A percentile compares a stretch with the other conserved stretches of the same genome.
phyloP scores from a whole-genome alignment of 2,888 invertebrate species.

The Eristalis arbustorum region DNA sequence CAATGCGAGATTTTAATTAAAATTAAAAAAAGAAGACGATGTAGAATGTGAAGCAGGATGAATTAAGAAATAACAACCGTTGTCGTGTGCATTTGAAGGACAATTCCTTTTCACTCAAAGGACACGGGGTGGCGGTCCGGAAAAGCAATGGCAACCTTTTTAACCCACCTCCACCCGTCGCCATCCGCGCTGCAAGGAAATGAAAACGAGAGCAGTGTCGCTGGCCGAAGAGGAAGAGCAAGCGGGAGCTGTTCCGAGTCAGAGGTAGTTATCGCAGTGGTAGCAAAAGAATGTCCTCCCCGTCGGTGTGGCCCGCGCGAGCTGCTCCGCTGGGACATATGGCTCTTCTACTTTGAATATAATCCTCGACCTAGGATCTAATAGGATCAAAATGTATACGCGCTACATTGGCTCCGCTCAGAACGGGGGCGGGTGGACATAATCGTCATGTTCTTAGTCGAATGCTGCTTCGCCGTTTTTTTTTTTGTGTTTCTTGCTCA shows the following conservation, averaged over 20 bases:
- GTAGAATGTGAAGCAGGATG: slow-evolving; percentile 13
- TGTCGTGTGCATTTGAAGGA: slow-evolving; percentile 56
- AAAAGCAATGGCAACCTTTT: slow-evolving; percentile 45
- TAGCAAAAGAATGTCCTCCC: slow-evolving; percentile 39
- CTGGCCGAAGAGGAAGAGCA: background rate
- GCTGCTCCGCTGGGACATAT: slow-evolving; percentile 37
- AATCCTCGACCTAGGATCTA: slow-evolving; percentile 64
- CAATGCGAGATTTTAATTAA: slow-evolving; percentile 63
- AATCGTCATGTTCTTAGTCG: slow-evolving; percentile 62
- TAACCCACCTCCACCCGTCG: background rate
- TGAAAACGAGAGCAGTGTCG: slow-evolving; percentile 35
- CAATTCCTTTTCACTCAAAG: slow-evolving; percentile 37
- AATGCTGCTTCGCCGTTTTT: slow-evolving; percentile 28
- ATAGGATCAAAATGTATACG: slow-evolving; percentile 66
- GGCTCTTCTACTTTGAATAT: slow-evolving; percentile 52
- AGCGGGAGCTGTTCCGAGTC: background rate
- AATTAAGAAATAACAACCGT: slow-evolving; percentile 34
- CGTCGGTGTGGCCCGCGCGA: slow-evolving; percentile 4
- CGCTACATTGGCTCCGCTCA: background rate
- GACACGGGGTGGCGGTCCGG: background rate
- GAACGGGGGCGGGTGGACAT: slow-evolving; percentile 30
- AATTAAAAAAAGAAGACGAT: slow-evolving; percentile 28
- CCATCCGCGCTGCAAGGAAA: slow-evolving; percentile 13
- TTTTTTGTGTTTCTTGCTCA: background rate
- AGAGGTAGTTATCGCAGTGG: slow-evolving; percentile 42